Conservation (phyloP, 2,113 vertebrate species). For the Gavia stellata region DNA sequence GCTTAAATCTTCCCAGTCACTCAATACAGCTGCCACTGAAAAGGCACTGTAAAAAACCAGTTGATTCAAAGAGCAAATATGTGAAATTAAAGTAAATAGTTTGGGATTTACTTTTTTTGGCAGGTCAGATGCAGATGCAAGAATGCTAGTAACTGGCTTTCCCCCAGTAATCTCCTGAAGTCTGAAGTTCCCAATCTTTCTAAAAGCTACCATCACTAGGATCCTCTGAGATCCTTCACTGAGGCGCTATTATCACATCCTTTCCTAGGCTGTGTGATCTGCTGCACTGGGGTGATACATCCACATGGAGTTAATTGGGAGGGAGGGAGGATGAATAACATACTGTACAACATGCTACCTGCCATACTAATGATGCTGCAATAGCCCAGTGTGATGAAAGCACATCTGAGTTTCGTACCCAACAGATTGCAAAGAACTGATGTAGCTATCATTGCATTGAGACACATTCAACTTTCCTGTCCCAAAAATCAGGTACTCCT, state of each 20-base stretch:
- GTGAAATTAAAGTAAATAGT: neutral
- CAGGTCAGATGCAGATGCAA: neutral
- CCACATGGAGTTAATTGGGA: neutral
- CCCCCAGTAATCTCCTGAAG: neutral
- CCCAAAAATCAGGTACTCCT: neutral
- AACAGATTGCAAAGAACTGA: neutral
- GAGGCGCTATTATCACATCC: neutral
- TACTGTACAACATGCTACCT: neutral
- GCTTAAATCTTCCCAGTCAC: neutral
- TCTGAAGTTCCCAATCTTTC: neutral
- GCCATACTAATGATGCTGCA: neutral
- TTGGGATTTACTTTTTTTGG: neutral
- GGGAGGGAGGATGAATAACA: neutral
- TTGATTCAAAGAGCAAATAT: neutral
- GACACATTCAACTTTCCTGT: neutral
- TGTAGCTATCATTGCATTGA: neutral
- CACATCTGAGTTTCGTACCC: neutral
- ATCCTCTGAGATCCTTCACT: neutral
- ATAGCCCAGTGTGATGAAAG: neutral
- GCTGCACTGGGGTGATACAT: neutral
- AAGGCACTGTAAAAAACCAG: neutral
- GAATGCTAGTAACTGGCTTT: neutral
- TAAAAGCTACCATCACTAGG: neutral
- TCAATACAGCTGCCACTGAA: neutral
- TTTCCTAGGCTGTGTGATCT: neutral